Evolutionary conservation across 1,140 invertebrate species (phyloP), one percentile per base, ranked within the genome.

Genomic region (Scaptomyza pallida): DNA sequence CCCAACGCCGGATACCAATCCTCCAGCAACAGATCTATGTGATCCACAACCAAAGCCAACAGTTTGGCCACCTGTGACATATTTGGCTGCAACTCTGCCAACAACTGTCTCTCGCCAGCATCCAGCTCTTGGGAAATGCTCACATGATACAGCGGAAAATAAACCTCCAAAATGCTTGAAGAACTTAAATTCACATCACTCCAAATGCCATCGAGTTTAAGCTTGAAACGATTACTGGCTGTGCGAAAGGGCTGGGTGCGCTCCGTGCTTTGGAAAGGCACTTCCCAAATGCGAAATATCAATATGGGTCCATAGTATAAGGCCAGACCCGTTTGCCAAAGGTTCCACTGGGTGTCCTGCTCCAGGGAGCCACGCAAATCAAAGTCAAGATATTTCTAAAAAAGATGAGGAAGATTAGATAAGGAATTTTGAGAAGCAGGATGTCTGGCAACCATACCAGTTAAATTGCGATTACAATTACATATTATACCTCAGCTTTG

Each of bases 1-100:
- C 98, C 96, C 44, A 98, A 92, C 0, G 97, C 97, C 0, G 98
- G 98, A 92, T 98, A 99, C 98, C 99, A 99, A 92, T 99, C 99
- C 92, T 99, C 99, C 0, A 99, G 92, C 17, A 99, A 92, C 51
- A 98, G 96, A 91, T 99, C 99, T 76, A 99, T 97, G 90, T 99
- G 98, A 91, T 99, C 98, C 0, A 99, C 97, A n/a, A 97, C 94
- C 13, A 98, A 92, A 0, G 98, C 96, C 44, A 99, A 90, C 12
- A 99, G 91, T 86, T 97, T 96, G 0, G 98, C 95, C 56, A 97
- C 94, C 72, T 95, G 92, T 96, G 95, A 40, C 95, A 93, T 62
- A 94, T 95, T 44, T 94, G 96, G 85, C 96, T 96, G 47, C 95
- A 90, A 17, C 57, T 88, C 72, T 0, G 89, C 76, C 33, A 91